Evolutionary conservation across 1,140 invertebrate species (phyloP), one percentile per base, ranked within the genome.

Genomic region (Piezodorus guildinii): DNA sequence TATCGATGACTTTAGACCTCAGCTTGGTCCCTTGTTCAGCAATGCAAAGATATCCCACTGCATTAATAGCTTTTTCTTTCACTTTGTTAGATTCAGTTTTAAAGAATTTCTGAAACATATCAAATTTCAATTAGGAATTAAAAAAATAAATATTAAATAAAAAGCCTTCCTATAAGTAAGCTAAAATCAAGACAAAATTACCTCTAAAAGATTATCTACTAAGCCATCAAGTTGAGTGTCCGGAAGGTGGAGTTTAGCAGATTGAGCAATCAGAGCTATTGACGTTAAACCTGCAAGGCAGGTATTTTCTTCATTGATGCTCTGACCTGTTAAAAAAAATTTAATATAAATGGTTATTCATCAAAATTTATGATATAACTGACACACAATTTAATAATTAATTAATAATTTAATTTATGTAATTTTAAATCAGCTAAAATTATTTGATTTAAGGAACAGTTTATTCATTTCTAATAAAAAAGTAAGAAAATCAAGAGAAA

Each of bases 1-100:
- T 63, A 25, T 66, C 56, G n/a, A 51, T 52, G 46, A 62, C 52
- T 21, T 65, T 34, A 5, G 23, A 15, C 16, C 39, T 45, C 1
- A 61, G 17, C 23, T 56, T 56, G 3, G 52, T 56, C 2, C 23
- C 14, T 56, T 21, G 14, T 27, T 56, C 52, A 15, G 6, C 52
- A 56, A 56, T 56, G 15, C 52, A 56, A 25, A 56, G 17, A 25
- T 23, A 56, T 2, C 52, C 52, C 5, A 56, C 23, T 5, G 19
- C 52, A 25, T 19, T 56, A 15, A 56, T 25, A 23, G 52, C 17
- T 25, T 25, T 21, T 56, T 56, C 52, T 25, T 25, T 56, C 17
- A 23, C 52, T 56, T 56, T 56, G 23, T 56, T 56, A 10, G 52
- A 56, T 23, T 56, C 52, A 25, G 17, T 27, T 23, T 56, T 56